A percentile compares a stretch with the other conserved stretches of the same genome.
Evolutionary conservation across 2,113 vertebrate species (phyloP).

Genomic region (Alligator sinensis): DNA sequence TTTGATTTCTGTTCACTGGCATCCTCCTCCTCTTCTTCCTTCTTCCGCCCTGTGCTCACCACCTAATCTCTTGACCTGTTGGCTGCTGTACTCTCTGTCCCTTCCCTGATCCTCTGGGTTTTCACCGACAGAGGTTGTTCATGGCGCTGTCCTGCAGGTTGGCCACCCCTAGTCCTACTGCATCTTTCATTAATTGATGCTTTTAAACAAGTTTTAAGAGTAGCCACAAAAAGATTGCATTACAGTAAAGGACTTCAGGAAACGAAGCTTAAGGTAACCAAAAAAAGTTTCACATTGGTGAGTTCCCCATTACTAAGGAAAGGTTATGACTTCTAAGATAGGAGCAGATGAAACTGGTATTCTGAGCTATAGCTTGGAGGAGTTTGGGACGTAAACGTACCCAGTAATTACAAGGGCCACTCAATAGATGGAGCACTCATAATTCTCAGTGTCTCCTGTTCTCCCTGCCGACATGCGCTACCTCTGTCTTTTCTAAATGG

Average conservation of each 20-base stretch:
- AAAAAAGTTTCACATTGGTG: slow-evolving; percentile 39
- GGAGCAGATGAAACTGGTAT: slow-evolving; percentile 8
- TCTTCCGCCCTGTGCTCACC: too few species aligned
- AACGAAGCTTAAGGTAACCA: neutral
- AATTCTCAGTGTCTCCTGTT: neutral
- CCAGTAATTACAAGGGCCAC: neutral
- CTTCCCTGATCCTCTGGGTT: too few species aligned
- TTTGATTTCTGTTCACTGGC: too few species aligned
- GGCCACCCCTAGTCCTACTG: too few species aligned
- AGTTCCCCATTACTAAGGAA: neutral
- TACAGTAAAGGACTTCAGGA: neutral
- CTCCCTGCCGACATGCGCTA: neutral
- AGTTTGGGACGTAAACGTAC: neutral
- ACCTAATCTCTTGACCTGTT: too few species aligned
- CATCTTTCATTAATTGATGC: neutral
- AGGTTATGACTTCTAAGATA: neutral
- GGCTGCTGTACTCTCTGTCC: too few species aligned
- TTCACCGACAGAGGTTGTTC: too few species aligned
- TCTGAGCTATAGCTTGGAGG: neutral
- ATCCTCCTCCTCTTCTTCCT: too few species aligned
- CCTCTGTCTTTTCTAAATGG: slow-evolving; percentile 21
- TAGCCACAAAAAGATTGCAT: neutral
- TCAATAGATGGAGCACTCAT: neutral
- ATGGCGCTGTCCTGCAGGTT: too few species aligned
- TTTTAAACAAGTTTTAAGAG: neutral